phyloP scores from a whole-genome alignment of 2,797 vertebrate species.

The Cichlasoma orientale region DNA sequence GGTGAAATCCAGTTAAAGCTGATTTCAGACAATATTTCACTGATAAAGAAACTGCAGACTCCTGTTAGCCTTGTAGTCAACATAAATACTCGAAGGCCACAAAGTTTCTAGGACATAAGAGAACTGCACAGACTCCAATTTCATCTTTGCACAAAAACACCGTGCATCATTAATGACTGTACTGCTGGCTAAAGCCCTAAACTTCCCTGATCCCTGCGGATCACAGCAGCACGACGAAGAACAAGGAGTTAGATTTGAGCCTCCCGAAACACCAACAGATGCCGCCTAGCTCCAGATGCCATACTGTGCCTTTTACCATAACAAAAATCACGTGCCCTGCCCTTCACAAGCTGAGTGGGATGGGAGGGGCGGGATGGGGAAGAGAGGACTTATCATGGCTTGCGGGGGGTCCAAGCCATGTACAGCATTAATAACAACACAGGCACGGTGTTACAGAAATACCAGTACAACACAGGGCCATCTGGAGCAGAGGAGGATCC shows the following conservation, averaged over 20 bases:
- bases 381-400: conserved; percentile 45
- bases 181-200: conserved; percentile 16
- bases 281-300: conserved; percentile 67
- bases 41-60: neutral
- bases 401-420: conserved; percentile 43
- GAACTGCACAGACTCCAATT: neutral
- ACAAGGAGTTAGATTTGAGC: conserved; percentile 32
- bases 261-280: conserved; percentile 64
- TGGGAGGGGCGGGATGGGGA: neutral
- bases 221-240: conserved; percentile 28
- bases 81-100: neutral
- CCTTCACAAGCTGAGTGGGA: conserved; percentile 29
- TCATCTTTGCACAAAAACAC: conserved; percentile 6
- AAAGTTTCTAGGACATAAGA: neutral
- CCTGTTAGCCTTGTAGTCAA: neutral
- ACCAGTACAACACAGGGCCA: conserved; percentile 54
- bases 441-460: conserved; percentile 32
- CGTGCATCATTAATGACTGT: conserved; percentile 1
- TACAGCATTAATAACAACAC: conserved; percentile 55
- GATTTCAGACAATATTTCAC: neutral
- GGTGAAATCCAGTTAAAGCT: neutral
- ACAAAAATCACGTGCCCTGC: conserved; percentile 64
- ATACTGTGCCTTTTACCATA: conserved; percentile 45
- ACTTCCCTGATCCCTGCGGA: conserved; percentile 42
- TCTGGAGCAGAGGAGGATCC: conserved; percentile 68